Evolutionary conservation across 2,888 invertebrate genomes (phyloP).

Genomic region (Cheilosia grossa): DNA sequence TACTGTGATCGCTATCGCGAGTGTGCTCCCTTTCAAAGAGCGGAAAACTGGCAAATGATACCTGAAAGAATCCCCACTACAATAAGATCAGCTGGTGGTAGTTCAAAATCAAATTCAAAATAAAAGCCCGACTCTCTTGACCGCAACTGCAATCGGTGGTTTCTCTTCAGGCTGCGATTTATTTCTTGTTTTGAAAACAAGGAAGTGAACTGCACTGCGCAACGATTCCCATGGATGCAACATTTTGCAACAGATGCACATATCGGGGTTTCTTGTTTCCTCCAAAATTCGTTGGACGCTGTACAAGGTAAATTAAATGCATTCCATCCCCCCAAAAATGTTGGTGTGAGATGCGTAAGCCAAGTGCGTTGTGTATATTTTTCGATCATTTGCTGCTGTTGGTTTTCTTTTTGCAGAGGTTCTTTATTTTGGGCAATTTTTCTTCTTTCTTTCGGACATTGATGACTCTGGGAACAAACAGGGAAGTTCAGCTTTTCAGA

Average conservation of each 20-base stretch:
- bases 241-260: constrained; percentile 73
- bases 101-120: not conserved
- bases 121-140: constrained; percentile 12
- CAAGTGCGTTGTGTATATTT: constrained; percentile 1
- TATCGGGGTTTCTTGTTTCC: constrained; percentile 44
- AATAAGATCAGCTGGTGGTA: constrained; percentile 40
- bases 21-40: not conserved
- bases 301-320: constrained; percentile 67
- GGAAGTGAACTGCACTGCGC: constrained; percentile 70
- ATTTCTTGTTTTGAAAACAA: constrained; percentile 53
- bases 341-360: constrained; percentile 24
- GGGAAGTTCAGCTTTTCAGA: constrained; percentile 34
- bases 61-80: not conserved
- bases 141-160: not conserved
- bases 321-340: constrained; percentile 49
- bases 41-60: not conserved
- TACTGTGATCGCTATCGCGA: not conserved
- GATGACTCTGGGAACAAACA: constrained; percentile 52
- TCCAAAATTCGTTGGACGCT: constrained; percentile 3
- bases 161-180: constrained; percentile 26
- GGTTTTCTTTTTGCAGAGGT: constrained; percentile 23
- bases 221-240: constrained; percentile 72
- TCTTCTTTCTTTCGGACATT: constrained; percentile 36
- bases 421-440: constrained; percentile 13
- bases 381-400: not conserved